phyloP scores from a whole-genome alignment of 2,797 vertebrate genomes.

The Denticeps clupeoides region DNA sequence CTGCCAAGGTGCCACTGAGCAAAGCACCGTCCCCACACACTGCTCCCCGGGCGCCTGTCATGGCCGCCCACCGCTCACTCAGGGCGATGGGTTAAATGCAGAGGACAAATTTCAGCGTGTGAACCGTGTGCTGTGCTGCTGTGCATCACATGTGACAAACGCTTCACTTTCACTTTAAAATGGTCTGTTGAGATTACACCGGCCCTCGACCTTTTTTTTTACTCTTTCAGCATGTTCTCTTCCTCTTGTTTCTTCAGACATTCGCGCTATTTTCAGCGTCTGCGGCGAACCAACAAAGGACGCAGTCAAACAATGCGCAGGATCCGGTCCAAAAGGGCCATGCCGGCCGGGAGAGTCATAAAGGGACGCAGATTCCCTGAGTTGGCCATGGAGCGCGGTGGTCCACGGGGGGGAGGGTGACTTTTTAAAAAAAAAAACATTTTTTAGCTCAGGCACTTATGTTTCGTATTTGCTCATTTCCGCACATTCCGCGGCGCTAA shows the following conservation, averaged over 20 bases:
- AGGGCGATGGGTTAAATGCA: too few species aligned
- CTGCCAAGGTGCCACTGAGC: too few species aligned
- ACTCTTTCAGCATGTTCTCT: slow-evolving; percentile 1
- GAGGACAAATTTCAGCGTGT: too few species aligned
- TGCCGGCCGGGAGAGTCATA: slow-evolving; percentile 41
- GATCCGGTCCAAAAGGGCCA: slow-evolving; percentile 36
- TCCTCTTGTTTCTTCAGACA: too few species aligned
- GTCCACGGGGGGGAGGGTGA: slow-evolving; percentile 46
- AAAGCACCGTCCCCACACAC: too few species aligned
- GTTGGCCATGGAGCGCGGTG: slow-evolving; percentile 36
- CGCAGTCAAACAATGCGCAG: slow-evolving; percentile 47
- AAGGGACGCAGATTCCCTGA: slow-evolving; percentile 36
- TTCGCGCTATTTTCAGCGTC: slow-evolving; percentile 38
- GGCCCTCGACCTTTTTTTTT: background rate
- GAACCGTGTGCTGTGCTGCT: too few species aligned
- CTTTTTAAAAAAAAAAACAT: too few species aligned
- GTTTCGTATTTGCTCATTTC: slow-evolving; percentile 66
- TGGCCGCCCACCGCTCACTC: too few species aligned
- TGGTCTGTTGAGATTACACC: too few species aligned
- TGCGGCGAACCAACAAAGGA: slow-evolving; percentile 27
- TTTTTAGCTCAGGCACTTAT: slow-evolving; percentile 58
- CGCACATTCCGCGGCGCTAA: slow-evolving; percentile 58
- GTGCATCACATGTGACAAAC: too few species aligned
- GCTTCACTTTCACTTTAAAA: too few species aligned
- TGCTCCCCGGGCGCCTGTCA: too few species aligned